Evolutionary conservation across 1,140 invertebrate genomes (phyloP).

Genomic region (Calliphora vicina): DNA sequence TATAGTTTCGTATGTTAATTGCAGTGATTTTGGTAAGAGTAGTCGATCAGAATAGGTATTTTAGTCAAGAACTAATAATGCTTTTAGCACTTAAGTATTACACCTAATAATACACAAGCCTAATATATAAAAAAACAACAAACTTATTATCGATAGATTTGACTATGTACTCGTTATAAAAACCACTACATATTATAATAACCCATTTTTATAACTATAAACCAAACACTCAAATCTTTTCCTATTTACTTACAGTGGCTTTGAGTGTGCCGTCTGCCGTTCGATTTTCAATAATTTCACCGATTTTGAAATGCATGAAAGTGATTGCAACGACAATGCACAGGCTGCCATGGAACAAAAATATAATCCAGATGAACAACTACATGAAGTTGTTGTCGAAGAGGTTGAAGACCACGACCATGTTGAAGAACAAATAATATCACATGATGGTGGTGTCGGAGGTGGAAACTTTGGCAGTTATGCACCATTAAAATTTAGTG

Average conservation of each 20-base stretch:
- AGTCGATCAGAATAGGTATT: too few species aligned
- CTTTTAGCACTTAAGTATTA: too few species aligned
- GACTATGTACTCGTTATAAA: too few species aligned
- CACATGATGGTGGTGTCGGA: not conserved
- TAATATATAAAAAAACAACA: too few species aligned
- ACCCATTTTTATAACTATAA: not conserved
- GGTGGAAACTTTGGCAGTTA: conserved; percentile 38
- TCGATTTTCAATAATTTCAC: conserved; percentile 58
- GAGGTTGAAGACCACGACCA: conserved; percentile 16
- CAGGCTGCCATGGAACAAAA: conserved; percentile 40
- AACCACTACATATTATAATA: too few species aligned
- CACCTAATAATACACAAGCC: too few species aligned
- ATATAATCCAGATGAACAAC: conserved; percentile 6
- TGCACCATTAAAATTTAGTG: conserved; percentile 59
- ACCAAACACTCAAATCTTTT: not conserved
- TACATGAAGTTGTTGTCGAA: conserved; percentile 51
- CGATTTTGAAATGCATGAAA: conserved; percentile 59
- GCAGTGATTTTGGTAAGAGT: too few species aligned
- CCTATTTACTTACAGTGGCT: conserved; percentile 48
- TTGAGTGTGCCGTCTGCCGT: conserved; percentile 60
- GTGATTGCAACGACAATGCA: conserved; percentile 55
- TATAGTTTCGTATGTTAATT: too few species aligned
- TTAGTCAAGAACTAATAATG: too few species aligned
- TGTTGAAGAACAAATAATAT: conserved; percentile 11
- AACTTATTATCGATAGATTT: too few species aligned